Base-by-base conservation (phyloP, 2,113 vertebrate genomes). In the Ceyx cyanopectus region DNA sequence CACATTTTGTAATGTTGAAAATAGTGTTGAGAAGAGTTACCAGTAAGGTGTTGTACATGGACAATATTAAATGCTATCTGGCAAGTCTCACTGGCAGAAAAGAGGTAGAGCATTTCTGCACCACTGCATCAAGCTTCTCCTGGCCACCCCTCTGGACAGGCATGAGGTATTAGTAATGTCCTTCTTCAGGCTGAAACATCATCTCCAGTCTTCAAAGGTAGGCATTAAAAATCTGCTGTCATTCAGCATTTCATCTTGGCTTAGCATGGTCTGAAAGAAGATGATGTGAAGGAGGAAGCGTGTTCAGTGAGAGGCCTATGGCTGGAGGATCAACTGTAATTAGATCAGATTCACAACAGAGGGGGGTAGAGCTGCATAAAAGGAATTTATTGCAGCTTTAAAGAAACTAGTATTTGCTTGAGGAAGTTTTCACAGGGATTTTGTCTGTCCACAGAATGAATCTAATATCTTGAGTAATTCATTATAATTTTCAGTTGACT, bases 261-360 rank as follows among this genome's bases (percentile, higher is more conserved):
- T 98, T 85, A 99, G 96, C 97, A 99, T 98, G 0, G 97, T 98
- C 99, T 99, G 98, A 43, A 98, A 98, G 97, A 93, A 82, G 37
- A 81, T 48, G 23, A 54, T 3, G 21, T 41, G 62, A 66, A 75
- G 1, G 7, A 56, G 19, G n/a, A n/a, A 73, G 34, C 9, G 2
- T 12, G 26, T 27, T 70, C 20, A 69, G 14, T 50, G 93, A 86
- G 95, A 87, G n/a, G n/a, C 13, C 24, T 66, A 4, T 3, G 50
- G 37, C 62, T 46, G 51, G 57, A 80, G 41, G 66, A 27, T 10
- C 27, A 57, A 10, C 53, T 93, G 85, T 56, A 90, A 14, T 72
- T 58, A 84, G 76, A 37, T 53, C 53, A 61, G 54, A 18, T 58
- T 68, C 62, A 85, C 70, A 57, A 32, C 56, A 91, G 72, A 14